A percentile compares a stretch with the other conserved stretches of the same genome.
These are phyloP conservation scores for Laticauda laticaudata DNA, from an alignment of 2,113 vertebrate species.

Conservation along the genomic window DNA sequence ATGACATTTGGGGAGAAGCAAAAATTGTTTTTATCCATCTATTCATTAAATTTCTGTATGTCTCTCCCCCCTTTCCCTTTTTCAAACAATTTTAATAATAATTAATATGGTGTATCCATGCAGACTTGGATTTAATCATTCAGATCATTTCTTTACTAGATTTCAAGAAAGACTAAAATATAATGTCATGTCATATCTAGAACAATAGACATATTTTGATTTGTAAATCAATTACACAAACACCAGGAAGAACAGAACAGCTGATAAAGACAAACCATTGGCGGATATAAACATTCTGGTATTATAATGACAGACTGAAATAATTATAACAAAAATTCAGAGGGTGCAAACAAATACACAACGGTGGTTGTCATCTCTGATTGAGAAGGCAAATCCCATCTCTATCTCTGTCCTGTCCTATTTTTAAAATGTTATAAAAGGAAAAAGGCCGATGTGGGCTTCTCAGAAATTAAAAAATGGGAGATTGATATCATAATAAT, in stretches of 20 bases:
- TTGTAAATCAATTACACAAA: not conserved
- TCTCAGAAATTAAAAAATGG: constrained; percentile 25
- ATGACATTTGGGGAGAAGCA: not conserved
- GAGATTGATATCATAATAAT: constrained; percentile 37
- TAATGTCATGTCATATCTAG: not conserved
- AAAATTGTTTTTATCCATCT: not conserved
- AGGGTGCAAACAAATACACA: not conserved
- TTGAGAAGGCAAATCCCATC: constrained; percentile 16
- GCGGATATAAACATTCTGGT: not conserved
- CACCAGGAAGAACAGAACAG: not conserved
- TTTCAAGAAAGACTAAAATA: not conserved
- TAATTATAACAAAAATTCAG: not conserved
- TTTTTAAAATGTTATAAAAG: constrained; percentile 27
- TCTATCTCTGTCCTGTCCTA: constrained; percentile 6
- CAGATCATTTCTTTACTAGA: not conserved
- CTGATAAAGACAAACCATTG: not conserved
- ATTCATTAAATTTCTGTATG: not conserved
- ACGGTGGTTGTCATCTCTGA: not conserved
- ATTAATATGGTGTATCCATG: not conserved
- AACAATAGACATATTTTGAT: not conserved
- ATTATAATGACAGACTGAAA: not conserved
- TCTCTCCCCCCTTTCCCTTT: not conserved
- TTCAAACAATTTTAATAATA: not conserved
- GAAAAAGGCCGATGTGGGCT: constrained; percentile 4
- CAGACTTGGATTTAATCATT: not conserved